Evolutionary conservation across 2,888 invertebrate genomes (phyloP).

Genomic region (Amorpha juglandis): DNA sequence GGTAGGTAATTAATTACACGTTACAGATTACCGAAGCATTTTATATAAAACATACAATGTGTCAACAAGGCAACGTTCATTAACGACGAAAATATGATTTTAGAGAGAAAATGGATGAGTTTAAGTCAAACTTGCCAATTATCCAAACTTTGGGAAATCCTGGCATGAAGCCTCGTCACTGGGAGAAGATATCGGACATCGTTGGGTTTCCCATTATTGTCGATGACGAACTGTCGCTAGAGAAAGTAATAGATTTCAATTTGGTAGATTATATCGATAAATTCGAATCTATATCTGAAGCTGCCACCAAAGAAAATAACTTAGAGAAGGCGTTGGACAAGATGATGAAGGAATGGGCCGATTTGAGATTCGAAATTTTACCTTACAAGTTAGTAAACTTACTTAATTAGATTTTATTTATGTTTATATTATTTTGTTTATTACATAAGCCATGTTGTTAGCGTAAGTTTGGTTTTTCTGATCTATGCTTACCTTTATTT

Average conservation of each 20-base stretch:
- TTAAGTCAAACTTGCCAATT: constrained; percentile 95
- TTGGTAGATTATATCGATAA: constrained; percentile 94
- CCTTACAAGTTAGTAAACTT: constrained; percentile 86
- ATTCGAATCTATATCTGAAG: constrained; percentile 96
- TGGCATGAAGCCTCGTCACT: constrained; percentile 95
- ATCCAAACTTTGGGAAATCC: constrained; percentile 97
- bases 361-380: constrained; percentile 89
- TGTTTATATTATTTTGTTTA: too few relatives aligned
- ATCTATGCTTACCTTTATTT: too few relatives aligned
- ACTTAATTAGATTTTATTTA: neutral
- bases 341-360: constrained; percentile 96
- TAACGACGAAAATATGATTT: neutral
- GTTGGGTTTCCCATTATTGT: constrained; percentile 96
- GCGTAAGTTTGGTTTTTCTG: too few relatives aligned
- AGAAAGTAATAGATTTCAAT: constrained; percentile 94
- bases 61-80: too few relatives aligned
- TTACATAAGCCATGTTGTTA: too few relatives aligned
- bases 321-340: constrained; percentile 94
- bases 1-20: constrained; percentile 63
- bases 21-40: neutral
- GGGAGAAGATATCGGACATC: constrained; percentile 97
- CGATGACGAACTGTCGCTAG: constrained; percentile 91
- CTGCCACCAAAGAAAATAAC: constrained; percentile 97
- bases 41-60: neutral
- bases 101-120: constrained; percentile 91